phyloP scores from a whole-genome alignment of 2,797 vertebrate genomes.

The Propithecus deckenii region DNA sequence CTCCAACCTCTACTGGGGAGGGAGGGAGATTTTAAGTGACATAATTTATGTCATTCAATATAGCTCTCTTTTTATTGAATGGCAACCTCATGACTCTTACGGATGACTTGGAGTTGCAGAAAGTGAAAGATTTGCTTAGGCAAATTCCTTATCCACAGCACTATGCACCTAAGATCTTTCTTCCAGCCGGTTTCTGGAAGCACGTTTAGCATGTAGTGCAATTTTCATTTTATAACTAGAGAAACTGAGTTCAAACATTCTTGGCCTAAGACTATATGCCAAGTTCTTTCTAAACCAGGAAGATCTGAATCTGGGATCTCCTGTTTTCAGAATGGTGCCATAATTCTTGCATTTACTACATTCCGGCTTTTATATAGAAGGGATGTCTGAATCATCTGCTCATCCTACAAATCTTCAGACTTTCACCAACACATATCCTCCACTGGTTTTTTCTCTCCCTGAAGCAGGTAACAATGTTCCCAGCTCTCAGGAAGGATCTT shows the following conservation, averaged over 20 bases:
- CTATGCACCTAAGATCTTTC: not conserved
- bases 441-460: not conserved
- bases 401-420: conserved; percentile 46
- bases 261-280: not conserved
- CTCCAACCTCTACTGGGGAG: not conserved
- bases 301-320: conserved; percentile 5
- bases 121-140: not conserved
- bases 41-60: not conserved
- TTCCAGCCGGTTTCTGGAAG: not conserved
- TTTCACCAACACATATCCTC: conserved; percentile 44
- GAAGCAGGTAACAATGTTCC: not conserved
- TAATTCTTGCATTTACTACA: not conserved
- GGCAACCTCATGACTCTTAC: not conserved
- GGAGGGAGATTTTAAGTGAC: not conserved
- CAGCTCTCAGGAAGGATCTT: not conserved
- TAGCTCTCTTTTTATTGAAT: not conserved
- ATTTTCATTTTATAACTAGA: conserved; percentile 40
- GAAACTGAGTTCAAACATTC: conserved; percentile 47
- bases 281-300: conserved; percentile 28
- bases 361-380: conserved; percentile 41
- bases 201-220: not conserved
- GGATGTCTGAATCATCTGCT: conserved; percentile 54
- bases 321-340: not conserved
- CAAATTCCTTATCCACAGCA: not conserved
- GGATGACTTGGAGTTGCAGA: not conserved